These are phyloP conservation scores for Istiophorus platypterus DNA, from an alignment of 2,113 vertebrate genomes.

Conservation along the genomic window DNA sequence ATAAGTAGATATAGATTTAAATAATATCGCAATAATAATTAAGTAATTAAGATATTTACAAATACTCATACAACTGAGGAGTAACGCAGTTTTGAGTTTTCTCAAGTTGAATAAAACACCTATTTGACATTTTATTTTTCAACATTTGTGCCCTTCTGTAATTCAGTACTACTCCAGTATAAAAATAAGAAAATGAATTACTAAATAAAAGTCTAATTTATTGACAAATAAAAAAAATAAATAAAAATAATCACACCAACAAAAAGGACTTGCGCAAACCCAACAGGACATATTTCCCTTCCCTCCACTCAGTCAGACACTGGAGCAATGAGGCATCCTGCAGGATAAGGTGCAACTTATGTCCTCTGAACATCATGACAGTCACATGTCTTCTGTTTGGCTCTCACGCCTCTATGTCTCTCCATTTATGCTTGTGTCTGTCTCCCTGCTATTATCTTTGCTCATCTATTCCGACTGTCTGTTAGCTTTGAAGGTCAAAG, in stretches of 20 bases:
- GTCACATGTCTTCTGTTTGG: conserved; percentile 28
- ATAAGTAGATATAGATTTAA: too few relatives aligned
- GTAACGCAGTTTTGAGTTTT: not conserved
- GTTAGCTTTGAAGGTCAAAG: not conserved
- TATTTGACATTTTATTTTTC: too few relatives aligned
- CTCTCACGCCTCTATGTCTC: not conserved
- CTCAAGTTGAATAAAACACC: not conserved
- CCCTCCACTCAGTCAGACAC: not conserved
- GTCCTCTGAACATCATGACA: conserved; percentile 27
- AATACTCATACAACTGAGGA: not conserved
- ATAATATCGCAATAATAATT: too few relatives aligned
- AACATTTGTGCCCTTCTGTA: not conserved
- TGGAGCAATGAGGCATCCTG: conserved; percentile 4
- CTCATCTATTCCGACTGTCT: conserved; percentile 1
- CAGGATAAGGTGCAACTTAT: conserved; percentile 2
- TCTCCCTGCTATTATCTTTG: conserved; percentile 1
- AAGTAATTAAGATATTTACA: not conserved
- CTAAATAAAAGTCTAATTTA: not conserved
- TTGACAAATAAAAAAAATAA: not conserved
- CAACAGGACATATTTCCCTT: not conserved
- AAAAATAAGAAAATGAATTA: not conserved
- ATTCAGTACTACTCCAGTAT: not conserved
- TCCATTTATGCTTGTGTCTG: not conserved
- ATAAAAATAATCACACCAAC: not conserved
- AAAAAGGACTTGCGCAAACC: not conserved